Evolutionary conservation across 2,113 vertebrate genomes (phyloP).

Genomic region (Chlorodrepanis virens): DNA sequence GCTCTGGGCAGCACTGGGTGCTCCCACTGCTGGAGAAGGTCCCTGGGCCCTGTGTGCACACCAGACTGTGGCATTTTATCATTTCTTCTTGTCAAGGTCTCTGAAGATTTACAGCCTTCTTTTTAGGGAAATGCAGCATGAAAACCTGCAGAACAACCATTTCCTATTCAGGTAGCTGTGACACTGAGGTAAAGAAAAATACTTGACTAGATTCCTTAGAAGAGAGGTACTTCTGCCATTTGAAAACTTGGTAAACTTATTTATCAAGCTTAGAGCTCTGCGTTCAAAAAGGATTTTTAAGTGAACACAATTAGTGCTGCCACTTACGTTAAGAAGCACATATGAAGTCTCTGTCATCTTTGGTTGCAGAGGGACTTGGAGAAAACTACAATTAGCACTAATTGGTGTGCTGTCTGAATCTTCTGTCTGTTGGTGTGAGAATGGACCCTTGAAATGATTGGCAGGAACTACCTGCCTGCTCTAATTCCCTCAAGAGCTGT

Average conservation of each 20-base stretch:
- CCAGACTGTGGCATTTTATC: fast-evolving
- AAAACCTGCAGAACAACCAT: neutral
- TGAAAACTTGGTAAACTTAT: neutral
- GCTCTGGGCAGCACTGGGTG: neutral
- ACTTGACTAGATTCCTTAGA: neutral
- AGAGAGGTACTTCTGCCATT: neutral
- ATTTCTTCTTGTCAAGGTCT: neutral
- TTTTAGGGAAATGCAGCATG: neutral
- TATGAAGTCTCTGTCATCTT: conserved; percentile 33
- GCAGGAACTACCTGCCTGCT: neutral
- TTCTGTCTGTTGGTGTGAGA: neutral
- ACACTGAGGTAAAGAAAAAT: neutral
- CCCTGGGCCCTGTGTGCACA: neutral
- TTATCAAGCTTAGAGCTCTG: neutral
- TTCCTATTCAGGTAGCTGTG: neutral
- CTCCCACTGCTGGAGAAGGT: neutral
- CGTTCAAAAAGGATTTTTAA: neutral
- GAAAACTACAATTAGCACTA: conserved; percentile 33
- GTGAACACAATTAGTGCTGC: neutral
- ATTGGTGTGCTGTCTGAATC: neutral
- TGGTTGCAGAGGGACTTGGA: neutral
- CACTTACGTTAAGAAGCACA: neutral
- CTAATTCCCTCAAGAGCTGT: neutral
- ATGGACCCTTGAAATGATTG: neutral
- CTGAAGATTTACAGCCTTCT: neutral